Percentiles rank a stretch among this genome's conserved stretches.
These are phyloP conservation scores for Oryzaephilus surinamensis DNA, from an alignment of 1,140 invertebrate species.

Conservation along the genomic window DNA sequence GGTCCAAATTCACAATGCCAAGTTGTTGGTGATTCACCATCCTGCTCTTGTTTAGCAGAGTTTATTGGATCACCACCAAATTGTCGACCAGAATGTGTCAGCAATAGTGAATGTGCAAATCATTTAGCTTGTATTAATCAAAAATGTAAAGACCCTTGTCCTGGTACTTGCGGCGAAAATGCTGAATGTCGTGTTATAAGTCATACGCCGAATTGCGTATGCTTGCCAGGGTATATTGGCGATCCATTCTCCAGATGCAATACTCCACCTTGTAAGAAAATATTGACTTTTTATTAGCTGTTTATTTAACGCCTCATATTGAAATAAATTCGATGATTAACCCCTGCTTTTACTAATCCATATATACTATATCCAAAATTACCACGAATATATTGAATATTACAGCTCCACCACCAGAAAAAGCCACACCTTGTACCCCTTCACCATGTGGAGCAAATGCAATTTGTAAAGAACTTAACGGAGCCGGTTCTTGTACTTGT, in stretches of 20 bases:
- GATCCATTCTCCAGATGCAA: slow-evolving; percentile 60
- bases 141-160: slow-evolving; percentile 64
- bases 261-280: no score
- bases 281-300: no score
- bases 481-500: slow-evolving; percentile 55
- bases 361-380: no score
- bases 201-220: slow-evolving; percentile 60
- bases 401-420: slow-evolving; percentile 41
- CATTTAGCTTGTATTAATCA: slow-evolving; percentile 58
- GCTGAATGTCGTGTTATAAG: slow-evolving; percentile 59
- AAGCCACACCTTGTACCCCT: slow-evolving; percentile 50
- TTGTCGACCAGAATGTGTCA: slow-evolving; percentile 64
- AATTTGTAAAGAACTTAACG: slow-evolving; percentile 47
- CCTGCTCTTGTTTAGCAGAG: slow-evolving; percentile 56
- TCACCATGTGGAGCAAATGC: slow-evolving; percentile 58
- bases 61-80: slow-evolving; percentile 62
- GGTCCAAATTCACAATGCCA: slow-evolving; percentile 56
- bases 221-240: slow-evolving; percentile 50
- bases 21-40: slow-evolving; percentile 46
- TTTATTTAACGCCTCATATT: no score
- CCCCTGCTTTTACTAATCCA: no score
- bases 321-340: no score
- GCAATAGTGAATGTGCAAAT: slow-evolving; percentile 63
- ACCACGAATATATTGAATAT: slow-evolving; percentile 47
- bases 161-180: slow-evolving; percentile 59